These are phyloP conservation scores for Bugulina stolonifera DNA, from an alignment of 2,888 invertebrate species.

Conservation along the genomic window DNA sequence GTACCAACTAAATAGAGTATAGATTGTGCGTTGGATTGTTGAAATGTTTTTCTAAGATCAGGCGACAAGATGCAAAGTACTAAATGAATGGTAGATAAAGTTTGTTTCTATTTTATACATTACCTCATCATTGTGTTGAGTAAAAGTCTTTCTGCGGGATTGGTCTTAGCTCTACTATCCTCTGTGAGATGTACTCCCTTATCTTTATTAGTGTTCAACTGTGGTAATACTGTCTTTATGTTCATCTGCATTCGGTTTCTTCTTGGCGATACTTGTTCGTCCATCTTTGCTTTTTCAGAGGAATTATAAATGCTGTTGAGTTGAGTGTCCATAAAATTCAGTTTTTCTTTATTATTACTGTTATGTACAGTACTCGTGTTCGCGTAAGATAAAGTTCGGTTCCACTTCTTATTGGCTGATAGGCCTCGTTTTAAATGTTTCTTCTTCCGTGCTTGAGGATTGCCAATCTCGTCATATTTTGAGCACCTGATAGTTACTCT, in stretches of 20 bases:
- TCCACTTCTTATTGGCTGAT: neutral
- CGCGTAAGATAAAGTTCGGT: neutral
- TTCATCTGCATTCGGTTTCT: neutral
- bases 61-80: too few relatives aligned
- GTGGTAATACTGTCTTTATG: neutral
- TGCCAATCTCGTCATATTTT: slow-evolving; percentile 10
- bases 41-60: too few relatives aligned
- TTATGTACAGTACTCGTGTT: neutral
- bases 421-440: neutral
- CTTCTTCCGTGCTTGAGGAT: slow-evolving; percentile 7
- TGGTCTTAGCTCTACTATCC: too few relatives aligned
- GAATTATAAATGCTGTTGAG: slow-evolving; percentile 20
- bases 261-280: neutral
- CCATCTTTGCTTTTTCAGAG: slow-evolving; percentile 2
- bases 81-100: too few relatives aligned
- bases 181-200: too few relatives aligned
- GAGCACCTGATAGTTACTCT: slow-evolving; percentile 9
- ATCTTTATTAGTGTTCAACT: too few relatives aligned
- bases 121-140: slow-evolving; percentile 19
- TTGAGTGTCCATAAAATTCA: slow-evolving; percentile 18
- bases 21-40: too few relatives aligned
- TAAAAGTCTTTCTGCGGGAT: neutral
- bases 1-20: too few relatives aligned
- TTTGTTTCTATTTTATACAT: neutral
- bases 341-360: neutral